Evolutionary conservation across 1,140 invertebrate species (phyloP), one percentile per base, ranked within the genome.

Genomic region (Formica exsecta): DNA sequence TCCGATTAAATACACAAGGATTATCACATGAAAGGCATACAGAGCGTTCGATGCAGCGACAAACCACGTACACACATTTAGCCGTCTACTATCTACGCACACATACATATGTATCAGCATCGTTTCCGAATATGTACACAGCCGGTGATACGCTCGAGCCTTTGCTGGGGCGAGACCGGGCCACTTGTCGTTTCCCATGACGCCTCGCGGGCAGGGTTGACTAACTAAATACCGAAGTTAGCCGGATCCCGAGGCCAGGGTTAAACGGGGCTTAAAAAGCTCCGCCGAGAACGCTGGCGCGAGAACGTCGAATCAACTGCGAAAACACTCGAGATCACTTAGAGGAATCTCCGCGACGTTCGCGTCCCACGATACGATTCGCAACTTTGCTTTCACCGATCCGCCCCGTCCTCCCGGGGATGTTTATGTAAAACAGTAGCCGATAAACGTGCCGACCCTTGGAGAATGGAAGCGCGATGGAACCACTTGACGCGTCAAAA

Each of bases 161-260:
- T 6, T 25, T 32, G 64, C 51, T 36, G 36, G 71, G 54, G 71
- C 54, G 79, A 74, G 79, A 73, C 66, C 25, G 80, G 62, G 92
- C 91, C 95, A 95, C 94, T 95, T 95, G 94, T 94, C 93, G 92
- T 94, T 95, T 95, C 94, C 92, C 94, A 94, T 93, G 92, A 93
- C 92, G 94, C 93, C 94, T 94, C 91, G 92, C 92, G 94, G 94
- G 91, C 92, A 91, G 93, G 92, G 92, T 94, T 94, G 94, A 94
- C 94, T 95, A 94, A 94, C 95, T 94, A 95, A 95, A 95, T 95
- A 95, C 91, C 54, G 88, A 93, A 94, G 93, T 94, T 94, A 93
- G 91, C 90, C 87, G 93, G 84, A 93, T 87, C 93, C 86, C 75
- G 86, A 74, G 94, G 94, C 93, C 91, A 93, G 94, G 94, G 94